Evolutionary conservation across 2,113 vertebrate species (phyloP).

Genomic region (Scortum barcoo): DNA sequence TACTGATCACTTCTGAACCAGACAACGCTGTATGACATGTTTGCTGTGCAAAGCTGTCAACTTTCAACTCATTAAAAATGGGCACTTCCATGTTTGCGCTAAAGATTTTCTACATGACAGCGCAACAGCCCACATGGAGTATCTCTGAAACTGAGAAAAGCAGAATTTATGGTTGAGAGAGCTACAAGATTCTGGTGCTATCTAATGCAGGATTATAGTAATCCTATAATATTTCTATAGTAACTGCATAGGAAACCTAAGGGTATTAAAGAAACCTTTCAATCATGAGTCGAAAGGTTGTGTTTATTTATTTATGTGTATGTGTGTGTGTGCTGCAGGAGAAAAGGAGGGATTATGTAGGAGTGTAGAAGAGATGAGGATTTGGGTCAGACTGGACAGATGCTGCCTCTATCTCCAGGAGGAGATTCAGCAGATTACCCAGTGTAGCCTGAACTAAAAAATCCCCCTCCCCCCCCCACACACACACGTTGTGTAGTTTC

Average conservation of each 20-base stretch:
- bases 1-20: not conserved
- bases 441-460: constrained; percentile 26
- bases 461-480: not conserved
- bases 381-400: constrained; percentile 79
- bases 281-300: not conserved
- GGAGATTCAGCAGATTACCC: constrained; percentile 77
- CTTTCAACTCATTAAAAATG: constrained; percentile 15
- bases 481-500: not conserved
- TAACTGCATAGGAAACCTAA: constrained; percentile 27
- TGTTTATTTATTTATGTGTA: not conserved
- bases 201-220: constrained; percentile 50
- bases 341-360: constrained; percentile 60
- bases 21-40: not conserved
- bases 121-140: not conserved
- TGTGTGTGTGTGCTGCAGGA: constrained; percentile 8
- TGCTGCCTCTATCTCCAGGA: constrained; percentile 71
- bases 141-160: constrained; percentile 16
- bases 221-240: constrained; percentile 48
- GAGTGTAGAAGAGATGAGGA: constrained; percentile 57
- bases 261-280: constrained; percentile 13
- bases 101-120: constrained; percentile 18
- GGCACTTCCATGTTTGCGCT: not conserved
- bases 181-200: constrained; percentile 8
- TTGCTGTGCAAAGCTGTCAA: not conserved
- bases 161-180: constrained; percentile 30